Evolutionary conservation across 2,797 vertebrate species (phyloP), one percentile per base, ranked within the genome.

Genomic region (Malacoctenus gilli): DNA sequence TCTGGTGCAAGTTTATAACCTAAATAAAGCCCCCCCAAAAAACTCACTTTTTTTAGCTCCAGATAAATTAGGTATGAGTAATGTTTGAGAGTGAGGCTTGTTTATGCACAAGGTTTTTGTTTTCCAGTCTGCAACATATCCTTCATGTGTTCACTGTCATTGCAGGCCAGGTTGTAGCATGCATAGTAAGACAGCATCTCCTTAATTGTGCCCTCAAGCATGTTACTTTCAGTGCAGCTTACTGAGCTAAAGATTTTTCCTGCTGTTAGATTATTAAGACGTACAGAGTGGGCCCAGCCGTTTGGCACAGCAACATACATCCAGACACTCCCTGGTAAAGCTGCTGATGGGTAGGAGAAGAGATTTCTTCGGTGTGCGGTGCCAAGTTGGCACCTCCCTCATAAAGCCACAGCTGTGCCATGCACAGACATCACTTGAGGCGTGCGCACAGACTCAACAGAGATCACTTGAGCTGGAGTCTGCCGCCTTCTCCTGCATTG

Each of bases 341-440:
- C 48, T 43, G 52, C 66, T 67, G 54, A 73, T 63, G 56, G 20
- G 32, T 32, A 65, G 37, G 50, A 18, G 38, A 65, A 10, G 35
- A 41, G 56, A 37, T 55, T 67, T 65, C 59, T 68, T 63, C 49
- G 56, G 62, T 21, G 32, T 6, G 15, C 10, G 8, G 21, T 59
- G 79, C 72, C 84, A 86, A 85, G 64, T 71, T 72, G 56, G 66
- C 65, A 63, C 74, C 60, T 62, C 25, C 42, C 25, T 60, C 18
- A 77, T 50, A 77, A 74, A 70, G 55, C 31, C 64, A 75, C 72
- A 83, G 77, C 80, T 83, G 81, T 70, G 68, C 39, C 53, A 52
- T 69, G 60, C 30, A 59, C 66, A 71, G 49, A 57, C 59, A 68
- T 61, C 47, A 63, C 46, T 70, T 64, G 22, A 73, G 63, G 60